phyloP scores from a whole-genome alignment of 1,140 invertebrate genomes.

The Bombus turneri region DNA sequence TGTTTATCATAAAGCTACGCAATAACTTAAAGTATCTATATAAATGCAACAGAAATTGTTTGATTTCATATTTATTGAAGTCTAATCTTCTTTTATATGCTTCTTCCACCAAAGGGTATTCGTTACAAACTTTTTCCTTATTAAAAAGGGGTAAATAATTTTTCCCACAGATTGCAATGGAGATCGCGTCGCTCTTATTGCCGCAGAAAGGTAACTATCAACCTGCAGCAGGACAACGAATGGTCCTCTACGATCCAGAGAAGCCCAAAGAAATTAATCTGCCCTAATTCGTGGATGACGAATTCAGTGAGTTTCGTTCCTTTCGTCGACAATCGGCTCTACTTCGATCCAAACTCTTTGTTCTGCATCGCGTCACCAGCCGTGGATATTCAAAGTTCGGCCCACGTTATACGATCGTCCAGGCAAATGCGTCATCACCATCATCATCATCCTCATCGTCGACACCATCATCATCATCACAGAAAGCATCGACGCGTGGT shows the following conservation, averaged over 20 bases:
- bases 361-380: slow-evolving; percentile 39
- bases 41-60: too few relatives aligned
- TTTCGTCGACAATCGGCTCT: slow-evolving; percentile 76
- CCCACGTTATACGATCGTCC: slow-evolving; percentile 65
- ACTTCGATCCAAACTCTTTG: slow-evolving; percentile 70
- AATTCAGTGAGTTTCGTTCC: slow-evolving; percentile 58
- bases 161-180: slow-evolving; percentile 40
- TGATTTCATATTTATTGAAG: too few relatives aligned
- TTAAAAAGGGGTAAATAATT: background rate
- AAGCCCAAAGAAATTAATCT: slow-evolving; percentile 25
- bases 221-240: slow-evolving; percentile 43
- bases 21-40: too few relatives aligned
- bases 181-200: slow-evolving; percentile 38
- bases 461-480: slow-evolving; percentile 52
- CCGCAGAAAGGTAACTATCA: slow-evolving; percentile 53
- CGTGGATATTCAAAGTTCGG: slow-evolving; percentile 53
- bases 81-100: too few relatives aligned
- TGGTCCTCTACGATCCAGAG: slow-evolving; percentile 9
- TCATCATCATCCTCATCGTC: slow-evolving; percentile 51
- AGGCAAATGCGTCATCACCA: slow-evolving; percentile 64
- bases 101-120: background rate
- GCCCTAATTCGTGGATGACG: slow-evolving; percentile 29
- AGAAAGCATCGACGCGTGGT: slow-evolving; percentile 66
- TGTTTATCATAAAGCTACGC: too few relatives aligned
- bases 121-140: background rate